These are phyloP conservation scores for Thamnaconus septentrionalis DNA, from an alignment of 2,113 vertebrate species.

Conservation along the genomic window DNA sequence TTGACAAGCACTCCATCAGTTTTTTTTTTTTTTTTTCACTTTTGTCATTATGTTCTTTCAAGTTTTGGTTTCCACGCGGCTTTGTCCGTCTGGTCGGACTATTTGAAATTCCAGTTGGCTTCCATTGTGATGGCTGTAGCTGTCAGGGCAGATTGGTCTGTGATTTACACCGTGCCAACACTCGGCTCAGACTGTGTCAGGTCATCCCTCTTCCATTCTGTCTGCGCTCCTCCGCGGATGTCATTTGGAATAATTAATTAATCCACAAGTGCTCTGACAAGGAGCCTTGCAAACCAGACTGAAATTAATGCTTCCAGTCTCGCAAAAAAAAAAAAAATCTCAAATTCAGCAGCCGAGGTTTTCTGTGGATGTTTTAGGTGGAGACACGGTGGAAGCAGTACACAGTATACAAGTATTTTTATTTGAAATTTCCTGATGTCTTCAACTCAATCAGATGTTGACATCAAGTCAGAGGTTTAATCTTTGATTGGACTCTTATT, in stretches of 20 bases:
- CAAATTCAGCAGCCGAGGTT: neutral
- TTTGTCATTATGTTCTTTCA: slow-evolving; percentile 27
- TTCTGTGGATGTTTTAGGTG: too few species aligned
- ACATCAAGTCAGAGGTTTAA: too few species aligned
- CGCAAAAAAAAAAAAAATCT: neutral
- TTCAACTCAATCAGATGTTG: too few species aligned
- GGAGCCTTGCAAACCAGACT: slow-evolving; percentile 8
- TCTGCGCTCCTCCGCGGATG: neutral
- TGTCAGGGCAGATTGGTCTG: slow-evolving; percentile 74
- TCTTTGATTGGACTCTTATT: too few species aligned
- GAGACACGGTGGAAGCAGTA: too few species aligned
- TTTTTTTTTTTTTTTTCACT: slow-evolving; percentile 39
- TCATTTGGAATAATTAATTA: slow-evolving; percentile 56
- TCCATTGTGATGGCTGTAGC: slow-evolving; percentile 65
- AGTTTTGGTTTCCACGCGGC: slow-evolving; percentile 45
- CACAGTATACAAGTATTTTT: too few species aligned
- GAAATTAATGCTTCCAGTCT: neutral
- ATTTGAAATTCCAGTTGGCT: slow-evolving; percentile 73
- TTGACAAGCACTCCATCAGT: slow-evolving; percentile 59
- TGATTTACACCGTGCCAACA: slow-evolving; percentile 70
- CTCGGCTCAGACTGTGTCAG: slow-evolving; percentile 60
- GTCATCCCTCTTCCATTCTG: slow-evolving; percentile 64
- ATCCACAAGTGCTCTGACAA: slow-evolving; percentile 39
- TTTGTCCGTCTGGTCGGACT: slow-evolving; percentile 61
- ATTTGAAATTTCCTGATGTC: too few species aligned